Evolutionary conservation across 2,888 invertebrate genomes (phyloP), one percentile per base, ranked within the genome.

Genomic region (Platycheirus rosarum): DNA sequence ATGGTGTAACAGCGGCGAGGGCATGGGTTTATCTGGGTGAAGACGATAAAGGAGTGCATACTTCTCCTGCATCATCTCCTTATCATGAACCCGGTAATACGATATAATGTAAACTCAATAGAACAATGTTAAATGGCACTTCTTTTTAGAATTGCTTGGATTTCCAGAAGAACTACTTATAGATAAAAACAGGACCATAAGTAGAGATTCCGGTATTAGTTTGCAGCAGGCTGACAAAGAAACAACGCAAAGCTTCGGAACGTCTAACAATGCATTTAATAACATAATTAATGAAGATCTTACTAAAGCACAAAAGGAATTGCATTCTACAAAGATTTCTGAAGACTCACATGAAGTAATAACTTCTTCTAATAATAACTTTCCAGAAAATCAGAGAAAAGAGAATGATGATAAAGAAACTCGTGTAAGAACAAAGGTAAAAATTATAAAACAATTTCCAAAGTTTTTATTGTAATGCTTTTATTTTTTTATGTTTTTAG

Each of bases 131-230:
- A 26, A 26, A n/a, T n/a, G n/a, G n/a, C n/a, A 26, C 26, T 26
- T 26, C 6, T 26, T 26, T 4, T 26, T 26, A 80, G 87, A 87
- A 35, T 87, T 86, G 84, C 73, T 77, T 62, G 87, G 87, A 0
- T 87, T 87, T 66, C 48, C 85, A 0, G 86, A 86, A 23, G 69
- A 76, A 5, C 16, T 5, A 1, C 8, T 6, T 9, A 42, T 62
- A 29, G 78, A 84, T 44, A 84, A 80, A 42, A 68, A 62, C 13
- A 35, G 87, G 68, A 55, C 86, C 9, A 76, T 87, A 48, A 87
- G 87, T 62, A 74, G 86, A 16, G 88, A 88, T 85, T 88, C 88
- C 0, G 88, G 88, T 13, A 86, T 87, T 14, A 86, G 80, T n/a
- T 18, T 85, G n/a, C 44, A 37, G 1, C 26, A 49, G 14, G 16